These are phyloP conservation scores for Zaprionus ornatus DNA, from an alignment of 1,140 invertebrate genomes.

Conservation along the genomic window DNA sequence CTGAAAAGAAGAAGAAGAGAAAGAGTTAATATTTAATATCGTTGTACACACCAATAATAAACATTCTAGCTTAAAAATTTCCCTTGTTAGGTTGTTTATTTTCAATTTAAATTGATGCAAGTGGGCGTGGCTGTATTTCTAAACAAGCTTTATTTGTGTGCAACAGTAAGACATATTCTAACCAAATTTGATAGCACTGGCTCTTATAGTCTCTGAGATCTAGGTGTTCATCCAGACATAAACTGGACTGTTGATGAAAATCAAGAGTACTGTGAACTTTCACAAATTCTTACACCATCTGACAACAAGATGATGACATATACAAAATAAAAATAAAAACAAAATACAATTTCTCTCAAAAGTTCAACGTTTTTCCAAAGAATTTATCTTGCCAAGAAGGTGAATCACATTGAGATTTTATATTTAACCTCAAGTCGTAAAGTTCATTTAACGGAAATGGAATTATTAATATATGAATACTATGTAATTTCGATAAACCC, in stretches of 20 bases:
- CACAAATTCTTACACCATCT: conserved; percentile 2
- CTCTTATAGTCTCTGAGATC: background rate
- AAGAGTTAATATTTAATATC: too few relatives aligned
- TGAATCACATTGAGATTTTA: background rate
- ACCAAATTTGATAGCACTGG: too few relatives aligned
- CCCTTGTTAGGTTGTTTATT: too few relatives aligned
- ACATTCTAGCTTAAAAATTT: too few relatives aligned
- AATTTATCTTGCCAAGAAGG: conserved; percentile 9
- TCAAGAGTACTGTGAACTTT: background rate
- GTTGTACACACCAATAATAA: too few relatives aligned
- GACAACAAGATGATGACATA: conserved; percentile 8
- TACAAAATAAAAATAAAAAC: conserved; percentile 20
- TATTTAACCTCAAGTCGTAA: background rate
- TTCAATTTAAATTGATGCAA: too few relatives aligned
- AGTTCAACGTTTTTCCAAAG: conserved; percentile 8
- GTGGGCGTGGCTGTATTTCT: too few relatives aligned
- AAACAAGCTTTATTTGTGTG: background rate
- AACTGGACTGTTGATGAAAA: too few relatives aligned
- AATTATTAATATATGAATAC: background rate
- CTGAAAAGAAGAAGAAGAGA: conserved; percentile 41
- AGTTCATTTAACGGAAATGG: background rate
- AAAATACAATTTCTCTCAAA: background rate
- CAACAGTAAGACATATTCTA: background rate
- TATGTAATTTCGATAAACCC: background rate
- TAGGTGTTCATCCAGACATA: too few relatives aligned